Evolutionary conservation across 2,113 vertebrate genomes (phyloP).

Genomic region (Anthoscopus minutus): DNA sequence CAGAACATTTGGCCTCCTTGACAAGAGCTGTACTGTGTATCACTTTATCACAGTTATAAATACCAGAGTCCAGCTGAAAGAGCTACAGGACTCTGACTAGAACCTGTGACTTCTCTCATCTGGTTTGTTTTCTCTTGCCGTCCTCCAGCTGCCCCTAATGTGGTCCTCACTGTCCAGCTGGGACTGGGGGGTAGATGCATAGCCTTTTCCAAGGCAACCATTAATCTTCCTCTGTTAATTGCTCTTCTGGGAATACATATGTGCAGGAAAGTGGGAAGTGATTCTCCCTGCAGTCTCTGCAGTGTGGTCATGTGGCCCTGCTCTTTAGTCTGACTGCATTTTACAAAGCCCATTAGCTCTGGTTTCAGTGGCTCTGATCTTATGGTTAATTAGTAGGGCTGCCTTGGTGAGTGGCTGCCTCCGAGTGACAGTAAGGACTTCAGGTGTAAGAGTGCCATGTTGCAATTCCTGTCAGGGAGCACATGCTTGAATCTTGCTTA

Average conservation of each 20-base stretch:
- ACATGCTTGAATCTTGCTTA: not conserved
- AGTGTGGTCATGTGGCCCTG: not conserved
- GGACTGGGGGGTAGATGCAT: not conserved
- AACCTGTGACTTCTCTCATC: not conserved
- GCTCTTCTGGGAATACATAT: not conserved
- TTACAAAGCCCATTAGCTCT: not conserved
- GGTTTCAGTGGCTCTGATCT: not conserved
- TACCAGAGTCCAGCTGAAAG: not conserved
- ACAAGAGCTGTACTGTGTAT: not conserved
- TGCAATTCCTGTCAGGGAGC: not conserved
- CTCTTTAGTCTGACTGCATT: not conserved
- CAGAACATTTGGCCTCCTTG: not conserved
- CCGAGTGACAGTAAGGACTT: not conserved
- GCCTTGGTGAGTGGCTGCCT: not conserved
- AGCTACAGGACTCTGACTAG: not conserved
- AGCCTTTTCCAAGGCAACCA: conserved; percentile 4
- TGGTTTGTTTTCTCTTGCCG: conserved; percentile 30
- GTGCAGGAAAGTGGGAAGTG: not conserved
- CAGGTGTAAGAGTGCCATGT: not conserved
- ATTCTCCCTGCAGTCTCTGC: not conserved
- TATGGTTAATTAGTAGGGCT: not conserved
- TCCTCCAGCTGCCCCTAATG: conserved; percentile 47
- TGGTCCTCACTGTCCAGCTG: conserved; percentile 42
- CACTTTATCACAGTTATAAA: not conserved
- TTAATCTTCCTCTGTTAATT: conserved; percentile 55